These are phyloP conservation scores for Henicopernis longicauda DNA, from an alignment of 2,113 vertebrate genomes.

Conservation along the genomic window DNA sequence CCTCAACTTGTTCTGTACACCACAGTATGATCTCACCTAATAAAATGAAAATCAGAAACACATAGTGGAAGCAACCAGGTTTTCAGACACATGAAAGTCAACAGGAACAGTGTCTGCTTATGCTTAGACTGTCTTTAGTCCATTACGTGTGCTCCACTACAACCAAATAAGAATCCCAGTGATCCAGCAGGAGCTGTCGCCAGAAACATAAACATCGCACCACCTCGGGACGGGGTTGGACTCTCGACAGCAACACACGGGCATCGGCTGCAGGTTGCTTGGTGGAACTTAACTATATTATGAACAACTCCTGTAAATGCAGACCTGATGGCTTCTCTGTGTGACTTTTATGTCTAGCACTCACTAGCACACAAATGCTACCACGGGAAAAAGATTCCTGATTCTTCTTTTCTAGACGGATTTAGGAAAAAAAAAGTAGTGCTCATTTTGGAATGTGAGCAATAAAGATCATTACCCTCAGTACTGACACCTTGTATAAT, in stretches of 20 bases:
- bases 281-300: neutral
- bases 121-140: neutral
- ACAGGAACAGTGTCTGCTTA: neutral
- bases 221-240: accelerated
- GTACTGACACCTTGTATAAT: slow-evolving; percentile 64
- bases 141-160: accelerated
- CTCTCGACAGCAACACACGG: accelerated
- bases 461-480: slow-evolving; percentile 29
- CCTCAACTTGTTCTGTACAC: neutral
- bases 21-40: neutral
- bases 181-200: neutral
- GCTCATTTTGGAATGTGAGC: slow-evolving; percentile 34
- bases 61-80: neutral
- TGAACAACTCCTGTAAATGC: neutral
- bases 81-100: neutral
- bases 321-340: neutral
- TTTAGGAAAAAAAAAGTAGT: neutral
- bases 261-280: neutral
- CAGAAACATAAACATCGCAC: neutral
- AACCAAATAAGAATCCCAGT: neutral
- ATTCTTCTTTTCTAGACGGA: neutral
- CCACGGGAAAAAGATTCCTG: neutral
- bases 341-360: neutral
- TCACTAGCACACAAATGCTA: neutral
- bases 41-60: neutral